A percentile compares a stretch with the other conserved stretches of the same genome.
These are phyloP conservation scores for Pseudorhiza aurosa DNA, from an alignment of 30 jellyfish, hydroid and myxozoan species.

Conservation along the genomic window DNA sequence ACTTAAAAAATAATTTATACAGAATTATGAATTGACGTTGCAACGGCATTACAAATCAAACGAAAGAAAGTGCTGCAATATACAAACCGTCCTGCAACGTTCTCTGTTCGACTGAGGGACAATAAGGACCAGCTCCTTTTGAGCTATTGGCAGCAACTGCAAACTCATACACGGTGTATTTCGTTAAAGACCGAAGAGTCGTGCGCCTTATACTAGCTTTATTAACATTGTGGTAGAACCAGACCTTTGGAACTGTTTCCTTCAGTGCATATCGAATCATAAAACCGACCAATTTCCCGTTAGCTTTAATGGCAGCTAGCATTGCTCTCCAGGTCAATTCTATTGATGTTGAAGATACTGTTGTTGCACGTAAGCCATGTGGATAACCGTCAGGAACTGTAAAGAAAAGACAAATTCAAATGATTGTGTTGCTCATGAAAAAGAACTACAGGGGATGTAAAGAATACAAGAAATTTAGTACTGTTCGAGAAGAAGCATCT, in stretches of 20 bases:
- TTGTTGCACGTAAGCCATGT: background rate
- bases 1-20: too few species aligned
- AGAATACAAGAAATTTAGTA: too few species aligned
- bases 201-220: background rate
- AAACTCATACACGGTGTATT: slow-evolving; percentile 22
- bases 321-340: slow-evolving; percentile 18
- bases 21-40: too few species aligned
- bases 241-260: background rate
- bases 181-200: background rate
- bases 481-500: too few species aligned
- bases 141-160: slow-evolving; percentile 40
- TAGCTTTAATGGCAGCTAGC: background rate
- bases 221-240: slow-evolving; percentile 6
- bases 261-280: background rate
- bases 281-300: slow-evolving; percentile 21
- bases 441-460: too few species aligned
- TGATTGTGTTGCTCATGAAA: too few species aligned
- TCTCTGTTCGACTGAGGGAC: slow-evolving; percentile 24
- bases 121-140: slow-evolving; percentile 38
- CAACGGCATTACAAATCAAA: too few species aligned
- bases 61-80: too few species aligned
- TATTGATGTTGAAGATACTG: slow-evolving; percentile 1
- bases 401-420: background rate
- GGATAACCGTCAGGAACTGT: slow-evolving; percentile 59
- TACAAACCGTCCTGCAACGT: slow-evolving; percentile 24